Conservation (phyloP, 2,888 invertebrate genomes). For the Eretmocerus hayati region DNA sequence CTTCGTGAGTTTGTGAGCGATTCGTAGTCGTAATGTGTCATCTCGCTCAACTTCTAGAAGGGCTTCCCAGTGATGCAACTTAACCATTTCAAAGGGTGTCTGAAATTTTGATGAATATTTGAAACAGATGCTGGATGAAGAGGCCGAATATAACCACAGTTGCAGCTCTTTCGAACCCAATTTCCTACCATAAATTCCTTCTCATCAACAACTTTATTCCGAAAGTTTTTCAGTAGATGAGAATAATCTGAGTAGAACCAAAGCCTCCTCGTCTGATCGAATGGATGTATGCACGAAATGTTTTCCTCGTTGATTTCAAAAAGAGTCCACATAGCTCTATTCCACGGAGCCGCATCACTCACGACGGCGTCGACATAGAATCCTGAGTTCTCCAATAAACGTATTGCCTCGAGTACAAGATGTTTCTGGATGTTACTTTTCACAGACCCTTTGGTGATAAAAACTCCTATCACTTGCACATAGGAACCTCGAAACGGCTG, state of each 20-base stretch:
- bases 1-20: conserved; percentile 9
- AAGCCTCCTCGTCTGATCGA: conserved; percentile 1
- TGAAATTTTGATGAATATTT: too few relatives aligned
- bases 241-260: conserved; percentile 15
- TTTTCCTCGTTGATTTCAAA: conserved; percentile 1
- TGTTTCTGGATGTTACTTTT: neutral
- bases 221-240: conserved; percentile 18
- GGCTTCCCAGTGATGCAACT: neutral
- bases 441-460: conserved; percentile 17
- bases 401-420: neutral
- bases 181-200: too few relatives aligned
- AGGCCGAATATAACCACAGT: too few relatives aligned
- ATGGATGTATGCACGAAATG: neutral
- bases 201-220: too few relatives aligned
- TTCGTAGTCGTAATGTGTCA: conserved; percentile 1
- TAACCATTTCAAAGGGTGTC: neutral
- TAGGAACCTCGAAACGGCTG: conserved; percentile 23
- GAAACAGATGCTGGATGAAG: too few relatives aligned
- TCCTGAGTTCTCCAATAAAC: neutral
- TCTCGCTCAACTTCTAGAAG: neutral
- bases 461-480: conserved; percentile 24
- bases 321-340: conserved; percentile 12
- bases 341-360: conserved; percentile 13
- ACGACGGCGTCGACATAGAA: conserved; percentile 15
- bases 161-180: too few relatives aligned